These are phyloP conservation scores for Epinephelus fuscoguttatus DNA, from an alignment of 2,113 vertebrate genomes.

Conservation along the genomic window DNA sequence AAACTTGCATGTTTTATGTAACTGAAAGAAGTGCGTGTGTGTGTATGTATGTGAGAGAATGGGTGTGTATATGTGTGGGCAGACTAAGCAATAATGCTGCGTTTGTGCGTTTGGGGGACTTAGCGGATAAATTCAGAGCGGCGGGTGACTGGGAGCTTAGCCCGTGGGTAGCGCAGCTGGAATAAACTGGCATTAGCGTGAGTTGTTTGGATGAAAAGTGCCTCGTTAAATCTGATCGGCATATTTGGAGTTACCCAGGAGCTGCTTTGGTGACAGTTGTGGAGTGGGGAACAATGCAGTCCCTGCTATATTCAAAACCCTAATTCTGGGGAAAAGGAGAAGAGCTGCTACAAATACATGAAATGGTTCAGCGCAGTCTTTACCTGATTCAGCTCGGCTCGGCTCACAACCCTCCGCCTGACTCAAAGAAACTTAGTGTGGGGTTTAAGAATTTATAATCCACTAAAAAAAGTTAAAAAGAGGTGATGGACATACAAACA, in stretches of 20 bases:
- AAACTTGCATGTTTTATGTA: slow-evolving; percentile 43
- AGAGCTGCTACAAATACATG: slow-evolving; percentile 56
- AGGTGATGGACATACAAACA: slow-evolving; percentile 38
- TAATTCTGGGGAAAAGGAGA: slow-evolving; percentile 50
- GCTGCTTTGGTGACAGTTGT: slow-evolving; percentile 67
- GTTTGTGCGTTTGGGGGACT: slow-evolving; percentile 73
- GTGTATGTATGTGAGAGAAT: slow-evolving; percentile 11
- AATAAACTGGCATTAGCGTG: slow-evolving; percentile 72
- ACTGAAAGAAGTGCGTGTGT: slow-evolving; percentile 38
- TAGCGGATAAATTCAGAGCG: slow-evolving; percentile 74
- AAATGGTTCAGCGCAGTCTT: slow-evolving; percentile 64
- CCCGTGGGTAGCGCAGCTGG: slow-evolving; percentile 56
- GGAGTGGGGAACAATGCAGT: slow-evolving; percentile 68
- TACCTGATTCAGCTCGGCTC: slow-evolving; percentile 70
- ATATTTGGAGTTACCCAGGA: slow-evolving; percentile 73
- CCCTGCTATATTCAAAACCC: slow-evolving; percentile 63
- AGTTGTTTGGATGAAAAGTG: slow-evolving; percentile 74
- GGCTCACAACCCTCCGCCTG: slow-evolving; percentile 57
- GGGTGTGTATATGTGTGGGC: slow-evolving; percentile 45
- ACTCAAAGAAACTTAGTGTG: slow-evolving; percentile 64
- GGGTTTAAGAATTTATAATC: slow-evolving; percentile 64
- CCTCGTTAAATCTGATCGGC: slow-evolving; percentile 79
- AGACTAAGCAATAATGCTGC: slow-evolving; percentile 60
- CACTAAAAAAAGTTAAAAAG: slow-evolving; percentile 37
- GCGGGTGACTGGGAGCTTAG: slow-evolving; percentile 76